Evolutionary conservation across 1,140 invertebrate genomes (phyloP).

Genomic region (Euwallacea fornicatus): DNA sequence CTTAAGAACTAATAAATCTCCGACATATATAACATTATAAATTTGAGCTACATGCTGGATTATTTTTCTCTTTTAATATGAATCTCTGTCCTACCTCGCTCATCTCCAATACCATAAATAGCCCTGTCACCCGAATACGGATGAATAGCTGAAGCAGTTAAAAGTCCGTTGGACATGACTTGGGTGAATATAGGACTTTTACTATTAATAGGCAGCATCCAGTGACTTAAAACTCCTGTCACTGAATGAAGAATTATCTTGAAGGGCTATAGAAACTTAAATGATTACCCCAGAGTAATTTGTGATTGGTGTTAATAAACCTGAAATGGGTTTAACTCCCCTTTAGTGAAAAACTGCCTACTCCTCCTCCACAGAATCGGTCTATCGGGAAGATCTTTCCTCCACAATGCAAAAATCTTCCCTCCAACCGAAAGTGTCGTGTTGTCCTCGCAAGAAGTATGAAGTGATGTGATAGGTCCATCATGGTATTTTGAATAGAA

Average conservation of each 20-base stretch:
- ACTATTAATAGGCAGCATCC: constrained; percentile 57
- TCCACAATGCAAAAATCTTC: constrained; percentile 62
- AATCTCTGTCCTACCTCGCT: constrained; percentile 27
- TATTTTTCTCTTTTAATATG: background rate
- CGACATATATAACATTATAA: too few species aligned
- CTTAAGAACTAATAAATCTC: too few species aligned
- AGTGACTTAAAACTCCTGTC: constrained; percentile 61
- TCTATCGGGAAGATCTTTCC: constrained; percentile 53
- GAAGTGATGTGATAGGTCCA: constrained; percentile 61
- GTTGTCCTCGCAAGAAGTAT: constrained; percentile 54
- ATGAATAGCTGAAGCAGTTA: constrained; percentile 39
- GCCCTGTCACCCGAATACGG: constrained; percentile 27
- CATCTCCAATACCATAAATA: constrained; percentile 36
- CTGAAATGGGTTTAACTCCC: constrained; percentile 54
- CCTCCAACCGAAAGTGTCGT: constrained; percentile 63
- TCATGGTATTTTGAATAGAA: constrained; percentile 63
- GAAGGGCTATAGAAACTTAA: constrained; percentile 30
- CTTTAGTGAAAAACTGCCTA: constrained; percentile 56
- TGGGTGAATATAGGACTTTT: constrained; percentile 49
- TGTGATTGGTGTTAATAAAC: constrained; percentile 12
- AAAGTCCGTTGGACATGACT: constrained; percentile 44
- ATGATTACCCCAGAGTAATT: background rate
- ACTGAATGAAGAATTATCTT: constrained; percentile 56
- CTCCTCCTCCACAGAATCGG: constrained; percentile 60
- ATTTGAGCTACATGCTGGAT: background rate